Evolutionary conservation across 2,888 invertebrate genomes (phyloP).

Genomic region (Clivina fossor): DNA sequence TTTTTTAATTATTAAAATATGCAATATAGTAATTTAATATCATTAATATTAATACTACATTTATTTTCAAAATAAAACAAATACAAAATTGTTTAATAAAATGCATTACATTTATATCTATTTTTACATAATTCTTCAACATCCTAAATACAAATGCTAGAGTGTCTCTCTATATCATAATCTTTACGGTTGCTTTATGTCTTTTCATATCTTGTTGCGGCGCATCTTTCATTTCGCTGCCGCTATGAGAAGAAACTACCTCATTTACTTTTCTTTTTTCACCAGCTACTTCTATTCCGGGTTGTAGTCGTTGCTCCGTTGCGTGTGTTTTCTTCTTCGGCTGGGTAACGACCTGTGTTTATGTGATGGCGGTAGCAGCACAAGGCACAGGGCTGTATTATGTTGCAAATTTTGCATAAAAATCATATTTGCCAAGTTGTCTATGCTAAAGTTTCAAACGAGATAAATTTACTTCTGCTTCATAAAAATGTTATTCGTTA

Average conservation of each 20-base stretch:
- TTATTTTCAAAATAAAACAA: too few species aligned
- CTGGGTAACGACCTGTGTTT: background rate
- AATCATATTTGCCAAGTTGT: too few species aligned
- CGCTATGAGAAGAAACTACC: slow-evolving; percentile 21
- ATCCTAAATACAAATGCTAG: background rate
- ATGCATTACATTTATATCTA: background rate
- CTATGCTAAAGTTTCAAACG: too few species aligned
- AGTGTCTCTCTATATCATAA: background rate
- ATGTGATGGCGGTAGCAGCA: too few species aligned
- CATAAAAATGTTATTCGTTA: too few species aligned
- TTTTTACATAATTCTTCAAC: background rate
- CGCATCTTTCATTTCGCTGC: slow-evolving; percentile 26
- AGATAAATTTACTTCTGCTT: too few species aligned
- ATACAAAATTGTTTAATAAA: background rate
- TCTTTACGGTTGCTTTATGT: slow-evolving; percentile 19
- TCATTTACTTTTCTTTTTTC: slow-evolving; percentile 30
- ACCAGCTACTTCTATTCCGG: slow-evolving; percentile 8
- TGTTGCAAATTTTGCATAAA: too few species aligned
- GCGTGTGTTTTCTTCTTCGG: background rate
- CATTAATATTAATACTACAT: too few species aligned
- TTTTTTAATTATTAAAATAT: too few species aligned
- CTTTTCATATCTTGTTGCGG: slow-evolving; percentile 23
- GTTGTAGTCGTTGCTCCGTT: background rate
- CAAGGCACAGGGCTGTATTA: too few species aligned
- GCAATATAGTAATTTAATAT: too few species aligned